phyloP scores from a whole-genome alignment of 2,113 vertebrate genomes.

The Eulemur rufifrons region DNA sequence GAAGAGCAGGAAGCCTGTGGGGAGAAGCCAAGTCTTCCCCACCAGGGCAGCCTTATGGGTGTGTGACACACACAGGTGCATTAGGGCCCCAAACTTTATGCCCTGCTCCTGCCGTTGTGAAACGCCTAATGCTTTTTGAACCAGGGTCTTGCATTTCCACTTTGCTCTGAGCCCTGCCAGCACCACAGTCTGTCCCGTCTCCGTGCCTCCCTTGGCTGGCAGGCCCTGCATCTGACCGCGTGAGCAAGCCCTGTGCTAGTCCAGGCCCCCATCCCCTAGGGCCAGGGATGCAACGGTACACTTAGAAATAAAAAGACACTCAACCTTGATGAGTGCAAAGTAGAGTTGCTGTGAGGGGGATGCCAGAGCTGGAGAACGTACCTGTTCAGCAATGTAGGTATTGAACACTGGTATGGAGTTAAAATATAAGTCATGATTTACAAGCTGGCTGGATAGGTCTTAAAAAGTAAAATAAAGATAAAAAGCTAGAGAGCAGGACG shows the following conservation, averaged over 20 bases:
- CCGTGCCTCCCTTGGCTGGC: too few relatives aligned
- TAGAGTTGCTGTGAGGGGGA: neutral
- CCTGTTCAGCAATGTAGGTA: neutral
- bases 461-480: neutral
- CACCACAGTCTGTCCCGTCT: neutral
- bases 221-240: neutral
- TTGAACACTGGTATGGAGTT: neutral
- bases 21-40: neutral
- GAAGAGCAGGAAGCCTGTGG: neutral
- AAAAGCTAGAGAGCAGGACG: neutral
- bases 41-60: fast-evolving
- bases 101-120: neutral
- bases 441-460: neutral
- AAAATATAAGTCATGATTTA: neutral
- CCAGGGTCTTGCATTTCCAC: neutral
- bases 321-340: neutral
- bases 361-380: neutral
- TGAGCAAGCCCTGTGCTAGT: conserved; percentile 8
- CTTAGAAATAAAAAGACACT: conserved; percentile 7
- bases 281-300: neutral
- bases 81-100: fast-evolving
- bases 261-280: neutral
- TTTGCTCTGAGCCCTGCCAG: neutral
- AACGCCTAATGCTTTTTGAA: neutral
- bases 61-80: fast-evolving